phyloP scores from a whole-genome alignment of 2,797 vertebrate genomes.

The Paramormyrops hopkinsi region DNA sequence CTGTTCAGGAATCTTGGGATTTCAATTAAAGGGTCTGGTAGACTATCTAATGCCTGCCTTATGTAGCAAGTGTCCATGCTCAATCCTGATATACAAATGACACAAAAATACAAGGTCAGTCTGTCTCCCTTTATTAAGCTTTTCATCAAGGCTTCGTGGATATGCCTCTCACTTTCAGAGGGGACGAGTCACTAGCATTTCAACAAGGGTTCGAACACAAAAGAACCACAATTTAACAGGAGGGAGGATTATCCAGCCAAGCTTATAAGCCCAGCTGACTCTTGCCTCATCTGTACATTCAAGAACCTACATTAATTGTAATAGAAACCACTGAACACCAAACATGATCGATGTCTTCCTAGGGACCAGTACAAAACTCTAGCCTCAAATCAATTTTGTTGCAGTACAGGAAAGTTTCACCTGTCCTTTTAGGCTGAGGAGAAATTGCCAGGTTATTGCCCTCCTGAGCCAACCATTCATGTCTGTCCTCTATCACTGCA shows the following conservation, averaged over 20 bases:
- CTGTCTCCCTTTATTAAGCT: not conserved
- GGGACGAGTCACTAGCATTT: not conserved
- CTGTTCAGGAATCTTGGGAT: not conserved
- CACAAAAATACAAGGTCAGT: not conserved
- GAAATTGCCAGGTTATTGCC: not conserved
- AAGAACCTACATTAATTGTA: not conserved
- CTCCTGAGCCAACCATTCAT: not conserved
- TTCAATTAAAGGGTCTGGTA: not conserved
- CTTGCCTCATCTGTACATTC: not conserved
- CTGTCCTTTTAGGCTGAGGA: not conserved
- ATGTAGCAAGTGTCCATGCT: not conserved
- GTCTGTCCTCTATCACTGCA: not conserved
- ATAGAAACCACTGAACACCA: not conserved
- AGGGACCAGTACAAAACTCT: not conserved
- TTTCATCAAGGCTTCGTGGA: not conserved
- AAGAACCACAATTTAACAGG: too few relatives aligned
- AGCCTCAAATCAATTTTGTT: not conserved
- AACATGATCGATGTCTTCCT: not conserved
- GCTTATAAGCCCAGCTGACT: not conserved
- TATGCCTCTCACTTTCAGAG: not conserved
- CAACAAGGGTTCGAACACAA: not conserved
- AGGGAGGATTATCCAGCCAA: not conserved
- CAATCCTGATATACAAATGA: not conserved
- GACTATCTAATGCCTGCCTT: not conserved
- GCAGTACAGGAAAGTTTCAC: not conserved